These are phyloP conservation scores for Lagopus leucura DNA, from an alignment of 2,113 vertebrate species.

Conservation along the genomic window DNA sequence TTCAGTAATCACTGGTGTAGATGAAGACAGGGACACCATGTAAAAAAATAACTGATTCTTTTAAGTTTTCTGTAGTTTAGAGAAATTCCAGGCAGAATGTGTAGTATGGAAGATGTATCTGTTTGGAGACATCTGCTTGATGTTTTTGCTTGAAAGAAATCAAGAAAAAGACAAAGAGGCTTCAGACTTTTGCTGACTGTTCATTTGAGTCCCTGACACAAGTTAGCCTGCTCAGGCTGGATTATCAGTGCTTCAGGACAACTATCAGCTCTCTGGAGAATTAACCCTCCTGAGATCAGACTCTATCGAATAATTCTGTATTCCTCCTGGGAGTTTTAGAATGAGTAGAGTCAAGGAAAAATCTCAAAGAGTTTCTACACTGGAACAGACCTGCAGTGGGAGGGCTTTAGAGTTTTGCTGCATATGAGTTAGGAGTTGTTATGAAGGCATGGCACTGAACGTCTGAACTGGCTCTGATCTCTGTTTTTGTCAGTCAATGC, in stretches of 20 bases:
- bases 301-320: background rate
- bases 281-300: background rate
- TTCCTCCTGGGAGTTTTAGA: conserved; percentile 31
- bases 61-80: background rate
- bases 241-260: background rate
- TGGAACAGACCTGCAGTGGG: background rate
- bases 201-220: background rate
- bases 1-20: background rate
- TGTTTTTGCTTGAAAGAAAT: background rate
- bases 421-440: conserved; percentile 27
- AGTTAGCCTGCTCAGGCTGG: background rate
- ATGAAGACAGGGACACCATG: background rate
- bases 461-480: conserved; percentile 6
- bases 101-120: background rate
- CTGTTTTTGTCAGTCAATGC: conserved; percentile 16
- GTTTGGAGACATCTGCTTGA: background rate
- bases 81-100: background rate
- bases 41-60: background rate
- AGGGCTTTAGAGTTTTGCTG: conserved; percentile 18
- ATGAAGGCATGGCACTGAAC: background rate
- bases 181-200: background rate
- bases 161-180: background rate
- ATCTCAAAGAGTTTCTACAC: background rate
- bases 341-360: background rate
- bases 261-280: background rate